phyloP scores from a whole-genome alignment of 35 echinoderm and acorn worm species.

The Diadema setosum region DNA sequence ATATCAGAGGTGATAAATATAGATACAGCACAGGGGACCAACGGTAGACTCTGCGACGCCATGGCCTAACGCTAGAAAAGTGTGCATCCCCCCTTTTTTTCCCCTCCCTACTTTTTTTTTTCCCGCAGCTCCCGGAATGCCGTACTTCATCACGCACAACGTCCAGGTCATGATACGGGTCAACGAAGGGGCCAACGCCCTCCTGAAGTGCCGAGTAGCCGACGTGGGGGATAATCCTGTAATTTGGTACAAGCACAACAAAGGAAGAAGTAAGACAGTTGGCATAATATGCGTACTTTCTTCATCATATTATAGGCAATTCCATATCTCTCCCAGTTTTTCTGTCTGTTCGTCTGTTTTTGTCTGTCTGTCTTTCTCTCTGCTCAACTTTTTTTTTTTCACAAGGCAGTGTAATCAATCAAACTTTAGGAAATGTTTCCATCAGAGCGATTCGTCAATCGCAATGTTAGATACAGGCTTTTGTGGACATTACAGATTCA shows the following conservation, averaged over 20 bases:
- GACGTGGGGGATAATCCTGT: not conserved
- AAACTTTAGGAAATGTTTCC: no score
- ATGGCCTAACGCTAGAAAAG: no score
- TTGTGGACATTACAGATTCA: no score
- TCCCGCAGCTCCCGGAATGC: not conserved
- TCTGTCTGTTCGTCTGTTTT: not conserved
- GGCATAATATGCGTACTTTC: not conserved
- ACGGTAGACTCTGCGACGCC: no score
- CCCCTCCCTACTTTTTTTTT: no score
- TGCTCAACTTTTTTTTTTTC: no score
- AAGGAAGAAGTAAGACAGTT: not conserved
- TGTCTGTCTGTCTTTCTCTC: not conserved
- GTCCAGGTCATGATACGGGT: not conserved
- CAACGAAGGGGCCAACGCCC: not conserved
- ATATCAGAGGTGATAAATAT: no score
- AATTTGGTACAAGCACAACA: not conserved
- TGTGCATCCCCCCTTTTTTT: no score
- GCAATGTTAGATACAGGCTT: no score
- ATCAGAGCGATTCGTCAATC: no score
- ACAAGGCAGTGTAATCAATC: no score
- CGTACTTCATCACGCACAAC: slow-evolving; percentile 12
- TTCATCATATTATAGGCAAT: not conserved
- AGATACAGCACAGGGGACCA: no score
- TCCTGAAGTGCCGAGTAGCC: not conserved
- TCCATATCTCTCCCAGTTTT: not conserved